Percentiles rank a stretch among this genome's conserved stretches.
These are phyloP conservation scores for Drosophila nr. perissopoda DNA, from an alignment of 2,888 invertebrate genomes.

Conservation along the genomic window DNA sequence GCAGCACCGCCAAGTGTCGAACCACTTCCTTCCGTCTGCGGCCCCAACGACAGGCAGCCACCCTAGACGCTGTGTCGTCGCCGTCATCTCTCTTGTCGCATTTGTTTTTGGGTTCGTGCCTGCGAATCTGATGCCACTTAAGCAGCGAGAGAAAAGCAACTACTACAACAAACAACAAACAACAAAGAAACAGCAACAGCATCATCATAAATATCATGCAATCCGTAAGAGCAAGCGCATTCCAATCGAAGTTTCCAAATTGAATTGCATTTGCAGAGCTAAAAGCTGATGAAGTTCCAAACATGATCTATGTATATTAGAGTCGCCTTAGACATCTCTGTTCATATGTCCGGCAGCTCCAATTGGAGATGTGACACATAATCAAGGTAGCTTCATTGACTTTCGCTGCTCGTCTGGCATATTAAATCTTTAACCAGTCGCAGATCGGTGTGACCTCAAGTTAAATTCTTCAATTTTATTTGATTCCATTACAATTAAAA, in stretches of 20 bases:
- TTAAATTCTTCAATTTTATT: neutral
- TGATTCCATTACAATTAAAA: constrained; percentile 1
- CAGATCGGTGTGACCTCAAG: neutral
- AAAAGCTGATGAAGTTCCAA: neutral
- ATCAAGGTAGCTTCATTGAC: neutral
- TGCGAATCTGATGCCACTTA: constrained; percentile 81
- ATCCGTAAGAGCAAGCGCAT: constrained; percentile 17
- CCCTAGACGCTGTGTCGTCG: constrained; percentile 78
- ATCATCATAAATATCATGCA: constrained; percentile 63
- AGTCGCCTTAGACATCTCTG: neutral
- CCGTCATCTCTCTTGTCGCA: constrained; percentile 42
- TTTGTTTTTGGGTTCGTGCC: constrained; percentile 76
- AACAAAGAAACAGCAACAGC: constrained; percentile 37
- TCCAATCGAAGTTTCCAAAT: constrained; percentile 28
- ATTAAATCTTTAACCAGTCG: neutral
- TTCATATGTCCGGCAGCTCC: neutral
- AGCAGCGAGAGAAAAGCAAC: constrained; percentile 44
- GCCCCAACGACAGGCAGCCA: constrained; percentile 38
- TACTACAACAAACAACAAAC: constrained; percentile 23
- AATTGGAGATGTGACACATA: neutral
- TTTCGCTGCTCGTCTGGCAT: neutral
- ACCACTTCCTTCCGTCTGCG: constrained; percentile 71
- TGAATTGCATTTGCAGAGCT: constrained; percentile 5
- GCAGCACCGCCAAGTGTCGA: constrained; percentile 20
- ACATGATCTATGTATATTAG: neutral